phyloP scores from a whole-genome alignment of 2,113 vertebrate species.

The Pteruthius melanotis region DNA sequence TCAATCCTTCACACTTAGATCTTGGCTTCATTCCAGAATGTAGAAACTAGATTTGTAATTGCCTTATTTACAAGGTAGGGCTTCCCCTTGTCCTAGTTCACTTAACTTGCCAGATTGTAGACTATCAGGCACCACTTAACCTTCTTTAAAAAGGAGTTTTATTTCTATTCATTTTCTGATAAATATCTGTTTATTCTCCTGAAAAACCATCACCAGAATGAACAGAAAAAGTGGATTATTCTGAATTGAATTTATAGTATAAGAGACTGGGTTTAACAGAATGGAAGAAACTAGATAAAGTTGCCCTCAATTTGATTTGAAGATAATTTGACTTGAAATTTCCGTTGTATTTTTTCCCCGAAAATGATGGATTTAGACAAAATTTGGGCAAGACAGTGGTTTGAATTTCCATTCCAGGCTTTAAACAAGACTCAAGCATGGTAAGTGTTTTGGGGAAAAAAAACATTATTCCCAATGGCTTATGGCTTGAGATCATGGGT shows the following conservation, averaged over 20 bases:
- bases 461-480: background rate
- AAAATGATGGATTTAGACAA: background rate
- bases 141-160: background rate
- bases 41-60: conserved; percentile 28
- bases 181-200: background rate
- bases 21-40: background rate
- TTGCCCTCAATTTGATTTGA: background rate
- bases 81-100: background rate
- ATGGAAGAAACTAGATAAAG: background rate
- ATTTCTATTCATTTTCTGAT: background rate
- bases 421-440: background rate
- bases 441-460: background rate
- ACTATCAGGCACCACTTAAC: background rate
- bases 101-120: background rate
- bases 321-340: background rate
- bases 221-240: background rate
- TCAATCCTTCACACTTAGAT: background rate
- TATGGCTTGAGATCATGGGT: background rate
- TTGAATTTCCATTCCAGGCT: background rate
- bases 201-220: background rate
- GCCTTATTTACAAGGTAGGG: conserved; percentile 28
- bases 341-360: background rate
- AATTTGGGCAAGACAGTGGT: background rate
- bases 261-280: background rate
- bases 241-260: background rate